Conservation (phyloP, 2,888 invertebrate genomes). For the Ormyrus thymus region DNA sequence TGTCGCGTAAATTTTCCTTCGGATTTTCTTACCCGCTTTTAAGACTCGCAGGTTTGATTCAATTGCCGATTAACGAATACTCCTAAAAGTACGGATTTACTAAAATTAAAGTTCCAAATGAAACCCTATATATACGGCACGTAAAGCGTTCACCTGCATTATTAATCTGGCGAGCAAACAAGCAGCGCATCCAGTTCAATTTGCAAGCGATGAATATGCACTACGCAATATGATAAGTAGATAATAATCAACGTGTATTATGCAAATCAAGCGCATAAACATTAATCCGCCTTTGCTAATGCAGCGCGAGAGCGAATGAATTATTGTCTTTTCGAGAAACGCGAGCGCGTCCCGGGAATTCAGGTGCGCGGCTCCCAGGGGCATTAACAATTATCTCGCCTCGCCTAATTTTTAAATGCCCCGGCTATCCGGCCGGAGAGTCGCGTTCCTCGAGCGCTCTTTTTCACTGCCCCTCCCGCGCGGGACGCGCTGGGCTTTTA, state of each 20-base stretch:
- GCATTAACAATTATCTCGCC: conserved; percentile 22
- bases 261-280: conserved; percentile 42
- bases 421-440: not conserved
- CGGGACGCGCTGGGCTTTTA: conserved; percentile 56
- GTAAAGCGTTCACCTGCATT: no score
- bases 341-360: conserved; percentile 29
- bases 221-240: conserved; percentile 43
- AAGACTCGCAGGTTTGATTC: no score
- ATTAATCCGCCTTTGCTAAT: conserved; percentile 46
- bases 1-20: no score
- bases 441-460: not conserved
- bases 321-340: conserved; percentile 6
- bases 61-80: no score
- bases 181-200: conserved; percentile 13
- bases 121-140: no score
- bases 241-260: conserved; percentile 54
- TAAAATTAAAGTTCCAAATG: no score
- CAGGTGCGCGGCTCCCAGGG: not conserved
- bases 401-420: not conserved
- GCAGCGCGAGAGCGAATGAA: conserved; percentile 22
- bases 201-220: conserved; percentile 50
- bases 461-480: not conserved
- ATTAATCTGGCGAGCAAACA: no score
- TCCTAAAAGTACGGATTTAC: no score
- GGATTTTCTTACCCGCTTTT: no score